Evolutionary conservation across 2,888 invertebrate species (phyloP).

Genomic region (Synergus itoensis): DNA sequence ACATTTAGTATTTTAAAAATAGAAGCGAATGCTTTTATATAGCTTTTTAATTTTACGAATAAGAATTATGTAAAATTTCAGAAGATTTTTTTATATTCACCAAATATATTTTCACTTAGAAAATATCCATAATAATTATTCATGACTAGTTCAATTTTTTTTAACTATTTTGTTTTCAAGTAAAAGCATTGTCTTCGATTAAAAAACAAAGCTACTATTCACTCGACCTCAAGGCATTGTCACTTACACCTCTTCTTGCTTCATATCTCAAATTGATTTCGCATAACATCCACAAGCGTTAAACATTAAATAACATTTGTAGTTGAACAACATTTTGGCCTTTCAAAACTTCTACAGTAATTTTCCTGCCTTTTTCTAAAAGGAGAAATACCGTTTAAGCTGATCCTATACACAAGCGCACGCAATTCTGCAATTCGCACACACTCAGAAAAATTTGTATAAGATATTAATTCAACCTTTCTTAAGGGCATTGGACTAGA

Average conservation of each 20-base stretch:
- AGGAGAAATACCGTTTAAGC: conserved; percentile 54
- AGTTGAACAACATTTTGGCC: conserved; percentile 77
- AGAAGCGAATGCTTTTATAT: neutral
- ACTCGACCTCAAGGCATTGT: conserved; percentile 1
- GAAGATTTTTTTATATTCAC: neutral
- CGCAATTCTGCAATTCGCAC: conserved; percentile 53
- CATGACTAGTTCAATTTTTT: conserved; percentile 20
- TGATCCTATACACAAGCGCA: conserved; percentile 59
- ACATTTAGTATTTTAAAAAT: neutral
- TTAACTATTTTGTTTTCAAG: neutral
- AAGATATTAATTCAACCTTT: no score
- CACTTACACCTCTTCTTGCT: neutral
- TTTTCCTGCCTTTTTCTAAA: conserved; percentile 49
- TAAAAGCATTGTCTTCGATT: neutral
- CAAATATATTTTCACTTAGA: neutral
- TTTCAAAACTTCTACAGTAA: conserved; percentile 71
- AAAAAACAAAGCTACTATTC: neutral
- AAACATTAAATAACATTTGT: conserved; percentile 63
- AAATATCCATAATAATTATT: neutral
- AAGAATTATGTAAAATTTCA: neutral
- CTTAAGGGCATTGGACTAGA: no score
- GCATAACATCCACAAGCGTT: conserved; percentile 49
- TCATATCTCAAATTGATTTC: conserved; percentile 21
- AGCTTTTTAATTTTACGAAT: neutral
- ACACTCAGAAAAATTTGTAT: conserved; percentile 42